Percentiles rank a stretch among this genome's conserved stretches.
Conservation (phyloP, 2,113 vertebrate genomes). For the Hypanus sabinus region DNA sequence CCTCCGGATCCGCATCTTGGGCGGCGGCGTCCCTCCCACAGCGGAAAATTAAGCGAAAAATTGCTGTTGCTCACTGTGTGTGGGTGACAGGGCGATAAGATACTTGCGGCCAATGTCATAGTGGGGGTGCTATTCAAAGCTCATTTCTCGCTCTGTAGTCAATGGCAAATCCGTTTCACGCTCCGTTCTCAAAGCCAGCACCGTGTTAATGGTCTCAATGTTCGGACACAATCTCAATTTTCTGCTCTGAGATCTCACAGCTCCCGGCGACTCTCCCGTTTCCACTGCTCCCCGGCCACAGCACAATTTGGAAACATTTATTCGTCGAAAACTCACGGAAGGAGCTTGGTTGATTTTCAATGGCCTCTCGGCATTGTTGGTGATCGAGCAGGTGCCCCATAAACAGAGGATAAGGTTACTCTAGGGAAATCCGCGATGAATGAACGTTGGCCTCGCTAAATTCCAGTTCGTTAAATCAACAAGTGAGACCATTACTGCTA, state of each 20-base stretch:
- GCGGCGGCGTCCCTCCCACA: background rate
- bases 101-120: constrained; percentile 8
- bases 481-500: background rate
- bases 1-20: background rate
- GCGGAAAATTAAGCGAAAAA: constrained; percentile 32
- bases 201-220: constrained; percentile 27
- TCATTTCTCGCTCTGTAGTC: constrained; percentile 23
- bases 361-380: background rate
- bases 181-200: constrained; percentile 26
- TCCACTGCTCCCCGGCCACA: background rate
- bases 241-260: background rate
- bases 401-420: background rate
- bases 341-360: background rate
- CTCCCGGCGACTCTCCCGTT: background rate
- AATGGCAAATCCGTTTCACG: constrained; percentile 36
- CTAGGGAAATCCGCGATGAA: background rate
- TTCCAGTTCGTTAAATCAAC: background rate
- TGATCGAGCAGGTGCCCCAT: background rate
- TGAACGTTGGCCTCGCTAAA: background rate
- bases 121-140: constrained; percentile 20
- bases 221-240: constrained; percentile 34
- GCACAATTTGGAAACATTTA: background rate
- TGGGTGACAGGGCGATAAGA: background rate
- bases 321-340: background rate
- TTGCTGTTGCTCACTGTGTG: constrained; percentile 11